Base-by-base conservation (phyloP, 2,888 invertebrate species). In the Agrilus cyanescens region DNA sequence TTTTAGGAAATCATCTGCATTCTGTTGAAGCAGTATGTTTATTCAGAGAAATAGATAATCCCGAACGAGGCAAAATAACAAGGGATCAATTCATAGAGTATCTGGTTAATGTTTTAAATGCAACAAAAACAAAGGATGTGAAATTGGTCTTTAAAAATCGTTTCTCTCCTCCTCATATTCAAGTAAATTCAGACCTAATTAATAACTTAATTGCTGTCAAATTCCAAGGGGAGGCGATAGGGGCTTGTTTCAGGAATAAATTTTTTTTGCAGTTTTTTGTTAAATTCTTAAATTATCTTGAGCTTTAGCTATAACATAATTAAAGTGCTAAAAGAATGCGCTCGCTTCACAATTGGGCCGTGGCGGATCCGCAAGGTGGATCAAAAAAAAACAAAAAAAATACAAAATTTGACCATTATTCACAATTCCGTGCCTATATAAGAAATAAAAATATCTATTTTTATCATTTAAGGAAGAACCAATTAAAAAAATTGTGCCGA, bases 401-500 rank as follows among this genome's bases (percentile, higher is more conserved):
- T 29, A 30, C 16, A 8, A 3, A 15, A 15, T 32, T 25, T 10
- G 3, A 10, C 8, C 10, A 25, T 7, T 20, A 7, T 20, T 2
- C 20, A 20, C 6, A 5, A 8, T 2, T 12, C 8, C 14, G 4
- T 13, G 32, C 2, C 20, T 20, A 20, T n/a, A n/a, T n/a, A n/a
- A n/a, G n/a, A n/a, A n/a, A n/a, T n/a, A n/a, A n/a, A 7, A 7
- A 4, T 20, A 20, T 20, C 7, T 20, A 32, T 12, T 12, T 10
- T 34, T 31, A 39, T 40, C 39, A 43, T 66, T 69, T 14, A 63
- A 79, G 78, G 68, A 74, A 40, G 78, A 79, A 55, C 67, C 73
- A 0, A 64, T 79, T 38, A 66, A 73, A 10, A 76, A 75, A 57
- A 59, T 80, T 30, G 72, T 80, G 16, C 63, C 67, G 34, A 63